These are phyloP conservation scores for Athene noctua DNA, from an alignment of 2,113 vertebrate genomes.

Conservation along the genomic window DNA sequence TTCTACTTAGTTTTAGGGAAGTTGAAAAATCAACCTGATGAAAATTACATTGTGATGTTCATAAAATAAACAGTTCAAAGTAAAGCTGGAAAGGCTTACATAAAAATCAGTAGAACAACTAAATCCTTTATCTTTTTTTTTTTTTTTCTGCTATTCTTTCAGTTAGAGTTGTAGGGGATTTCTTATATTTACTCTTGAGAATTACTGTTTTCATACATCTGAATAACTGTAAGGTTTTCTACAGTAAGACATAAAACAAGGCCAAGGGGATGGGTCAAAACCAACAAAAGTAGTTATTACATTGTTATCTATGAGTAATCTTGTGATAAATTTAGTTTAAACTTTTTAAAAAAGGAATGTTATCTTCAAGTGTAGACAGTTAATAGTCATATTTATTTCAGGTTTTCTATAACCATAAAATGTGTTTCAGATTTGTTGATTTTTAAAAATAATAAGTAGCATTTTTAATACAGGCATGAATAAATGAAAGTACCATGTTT, in stretches of 20 bases:
- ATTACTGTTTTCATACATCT: not conserved
- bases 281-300: not conserved
- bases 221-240: not conserved
- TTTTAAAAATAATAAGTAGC: not conserved
- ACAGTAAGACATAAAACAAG: not conserved
- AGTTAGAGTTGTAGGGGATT: not conserved
- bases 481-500: not conserved
- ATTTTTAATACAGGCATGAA: not conserved
- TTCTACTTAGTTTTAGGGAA: not conserved
- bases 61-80: not conserved
- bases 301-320: not conserved
- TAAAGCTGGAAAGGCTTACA: not conserved
- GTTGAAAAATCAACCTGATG: not conserved
- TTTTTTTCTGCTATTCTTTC: not conserved
- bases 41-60: not conserved
- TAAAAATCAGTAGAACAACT: not conserved
- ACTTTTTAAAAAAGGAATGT: not conserved
- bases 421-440: not conserved
- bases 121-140: not conserved
- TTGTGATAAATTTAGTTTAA: not conserved
- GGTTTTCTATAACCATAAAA: not conserved
- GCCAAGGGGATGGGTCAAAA: not conserved
- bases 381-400: not conserved
- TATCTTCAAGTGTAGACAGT: not conserved
- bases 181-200: not conserved